phyloP scores from a whole-genome alignment of 2,113 vertebrate genomes.

The Hippolais icterina region DNA sequence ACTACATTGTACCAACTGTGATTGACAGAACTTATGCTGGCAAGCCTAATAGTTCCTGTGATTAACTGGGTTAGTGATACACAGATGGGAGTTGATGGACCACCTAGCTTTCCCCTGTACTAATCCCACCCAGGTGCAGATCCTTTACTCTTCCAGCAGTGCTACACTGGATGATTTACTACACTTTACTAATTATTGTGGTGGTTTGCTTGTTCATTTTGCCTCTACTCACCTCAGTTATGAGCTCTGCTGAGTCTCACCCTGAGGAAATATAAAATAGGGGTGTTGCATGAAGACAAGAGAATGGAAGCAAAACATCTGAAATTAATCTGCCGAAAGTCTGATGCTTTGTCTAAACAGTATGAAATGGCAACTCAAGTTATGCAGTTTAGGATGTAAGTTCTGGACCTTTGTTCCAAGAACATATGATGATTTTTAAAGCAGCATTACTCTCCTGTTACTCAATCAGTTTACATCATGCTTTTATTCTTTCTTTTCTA shows the following conservation, averaged over 20 bases:
- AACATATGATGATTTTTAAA: neutral
- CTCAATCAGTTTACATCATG: neutral
- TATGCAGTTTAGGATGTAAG: neutral
- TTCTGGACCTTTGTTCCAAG: neutral
- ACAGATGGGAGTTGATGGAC: neutral
- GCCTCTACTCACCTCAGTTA: neutral
- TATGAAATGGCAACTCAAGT: neutral
- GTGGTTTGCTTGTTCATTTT: neutral
- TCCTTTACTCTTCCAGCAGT: neutral
- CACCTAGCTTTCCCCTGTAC: neutral
- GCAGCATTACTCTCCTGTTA: neutral
- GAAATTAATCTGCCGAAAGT: neutral
- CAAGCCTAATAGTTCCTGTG: neutral
- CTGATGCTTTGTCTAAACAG: neutral
- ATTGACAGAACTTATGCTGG: slow-evolving; percentile 36
- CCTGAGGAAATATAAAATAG: neutral
- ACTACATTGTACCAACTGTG: neutral
- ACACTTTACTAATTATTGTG: neutral
- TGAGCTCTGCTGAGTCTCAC: neutral
- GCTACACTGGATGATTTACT: neutral
- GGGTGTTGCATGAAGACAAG: neutral
- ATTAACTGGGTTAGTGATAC: neutral
- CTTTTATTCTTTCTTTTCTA: neutral
- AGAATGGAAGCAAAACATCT: neutral
- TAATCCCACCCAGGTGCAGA: neutral